Conservation (phyloP, 2,113 vertebrate genomes). For the Eulemur rufifrons region DNA sequence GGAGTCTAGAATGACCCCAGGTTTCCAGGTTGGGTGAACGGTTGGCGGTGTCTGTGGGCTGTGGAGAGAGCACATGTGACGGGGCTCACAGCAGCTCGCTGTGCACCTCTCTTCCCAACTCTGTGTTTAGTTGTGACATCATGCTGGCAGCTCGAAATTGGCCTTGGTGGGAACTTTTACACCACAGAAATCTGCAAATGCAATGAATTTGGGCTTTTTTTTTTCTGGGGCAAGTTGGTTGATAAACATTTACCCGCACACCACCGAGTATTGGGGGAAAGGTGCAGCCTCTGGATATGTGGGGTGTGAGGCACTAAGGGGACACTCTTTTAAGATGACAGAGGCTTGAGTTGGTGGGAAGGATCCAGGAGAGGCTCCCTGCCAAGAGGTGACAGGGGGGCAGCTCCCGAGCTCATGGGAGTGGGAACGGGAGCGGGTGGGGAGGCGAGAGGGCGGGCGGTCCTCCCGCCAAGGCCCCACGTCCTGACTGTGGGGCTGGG, state of each 20-base stretch:
- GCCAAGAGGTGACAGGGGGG: background rate
- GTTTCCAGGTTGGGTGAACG: background rate
- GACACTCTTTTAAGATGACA: background rate
- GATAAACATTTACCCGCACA: background rate
- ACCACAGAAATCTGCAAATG: background rate
- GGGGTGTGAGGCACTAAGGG: background rate
- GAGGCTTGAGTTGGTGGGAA: background rate
- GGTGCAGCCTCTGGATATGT: background rate
- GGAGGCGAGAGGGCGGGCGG: background rate
- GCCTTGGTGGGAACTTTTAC: background rate
- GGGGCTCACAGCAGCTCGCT: background rate
- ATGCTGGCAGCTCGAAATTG: background rate
- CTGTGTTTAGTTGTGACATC: background rate
- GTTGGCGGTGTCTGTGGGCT: background rate
- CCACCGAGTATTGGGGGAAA: background rate
- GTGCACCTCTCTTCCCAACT: background rate
- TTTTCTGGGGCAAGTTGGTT: background rate
- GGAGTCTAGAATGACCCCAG: background rate
- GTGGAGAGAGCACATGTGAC: background rate
- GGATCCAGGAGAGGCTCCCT: background rate
- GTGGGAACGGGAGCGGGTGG: background rate
- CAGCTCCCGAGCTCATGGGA: background rate
- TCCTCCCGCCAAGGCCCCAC: too few species aligned
- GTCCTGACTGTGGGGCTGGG: background rate
- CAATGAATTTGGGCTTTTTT: background rate